These are phyloP conservation scores for Cydia fagiglandana DNA, from an alignment of 1,140 invertebrate species.

Conservation along the genomic window DNA sequence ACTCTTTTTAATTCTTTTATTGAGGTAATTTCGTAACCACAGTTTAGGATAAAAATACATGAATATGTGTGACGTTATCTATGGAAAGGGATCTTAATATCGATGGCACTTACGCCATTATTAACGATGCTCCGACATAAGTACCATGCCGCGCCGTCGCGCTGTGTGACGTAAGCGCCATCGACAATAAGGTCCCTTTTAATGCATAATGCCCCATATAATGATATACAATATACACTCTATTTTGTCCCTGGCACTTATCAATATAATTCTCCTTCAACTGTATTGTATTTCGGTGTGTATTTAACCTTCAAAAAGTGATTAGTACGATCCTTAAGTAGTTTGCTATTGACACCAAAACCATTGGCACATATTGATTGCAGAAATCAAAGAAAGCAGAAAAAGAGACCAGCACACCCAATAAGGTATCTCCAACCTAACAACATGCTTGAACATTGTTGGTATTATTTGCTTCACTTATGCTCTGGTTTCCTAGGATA, in stretches of 20 bases:
- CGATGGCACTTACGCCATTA: too few species aligned
- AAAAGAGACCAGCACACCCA: conserved; percentile 73
- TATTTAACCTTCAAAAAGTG: background rate
- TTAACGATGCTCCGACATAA: too few species aligned
- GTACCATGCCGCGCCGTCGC: too few species aligned
- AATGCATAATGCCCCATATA: too few species aligned
- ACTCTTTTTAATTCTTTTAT: background rate
- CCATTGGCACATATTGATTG: conserved; percentile 58
- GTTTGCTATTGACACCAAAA: conserved; percentile 20
- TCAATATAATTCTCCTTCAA: background rate
- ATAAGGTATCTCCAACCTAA: conserved; percentile 66
- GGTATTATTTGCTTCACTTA: conserved; percentile 2
- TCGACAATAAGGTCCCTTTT: too few species aligned
- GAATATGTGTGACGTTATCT: too few species aligned
- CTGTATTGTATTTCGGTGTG: background rate
- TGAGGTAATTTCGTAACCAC: too few species aligned
- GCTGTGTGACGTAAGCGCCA: too few species aligned
- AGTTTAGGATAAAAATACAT: too few species aligned
- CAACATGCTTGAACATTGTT: conserved; percentile 17
- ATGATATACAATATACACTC: too few species aligned
- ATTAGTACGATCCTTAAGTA: background rate
- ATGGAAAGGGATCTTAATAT: too few species aligned
- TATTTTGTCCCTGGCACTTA: background rate
- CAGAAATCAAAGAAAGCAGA: conserved; percentile 79
- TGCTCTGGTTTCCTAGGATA: too few species aligned